Evolutionary conservation across 2,113 vertebrate genomes (phyloP), one percentile per base, ranked within the genome.

Genomic region (Sylvicapra grimmia): DNA sequence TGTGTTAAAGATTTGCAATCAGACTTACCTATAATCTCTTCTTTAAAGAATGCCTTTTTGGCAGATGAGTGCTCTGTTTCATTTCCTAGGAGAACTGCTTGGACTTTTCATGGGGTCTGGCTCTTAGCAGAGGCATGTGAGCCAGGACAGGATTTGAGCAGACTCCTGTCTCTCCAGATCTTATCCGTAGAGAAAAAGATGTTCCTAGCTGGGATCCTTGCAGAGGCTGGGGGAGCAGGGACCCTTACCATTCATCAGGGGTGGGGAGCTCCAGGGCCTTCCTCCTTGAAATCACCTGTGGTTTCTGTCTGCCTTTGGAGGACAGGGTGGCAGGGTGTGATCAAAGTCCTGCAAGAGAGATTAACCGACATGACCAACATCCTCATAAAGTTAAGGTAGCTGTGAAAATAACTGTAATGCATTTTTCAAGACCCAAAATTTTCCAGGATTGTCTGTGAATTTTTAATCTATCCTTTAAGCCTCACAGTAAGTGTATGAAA

Each of bases 241-340:
- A 3, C 4, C 21, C 2, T 3, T 0, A 1, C 3, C 31, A 1
- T 1, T 3, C 11, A 75, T 75, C 1, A 0, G 6, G 11, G 18
- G 6, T 13, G 3, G 65, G 27, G 51, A 33, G 51, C 51, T 25
- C n/a, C 40, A 13, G 49, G 19, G 10, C 4, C 0, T 15, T 33
- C 47, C 1, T 29, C 40, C 8, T 82, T 40, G 79, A 72, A 40
- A 56, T 5, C 29, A 1, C 36, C 2, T 47, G 16, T 13, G 8
- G 11, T 18, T 40, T 47, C 4, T 3, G 5, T 11, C 27, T 68
- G n/a, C 8, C 5, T 23, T 49, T 51, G 16, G 6, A 23, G 33
- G 8, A 72, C 53, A n/a, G 23, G 2, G 0, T 13, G 5, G 8
- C 1, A 77, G 6, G 29, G 16, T 8, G 36, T 0, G 23, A 53